Conservation (phyloP, 2,113 vertebrate genomes). For the Takifugu flavidus region DNA sequence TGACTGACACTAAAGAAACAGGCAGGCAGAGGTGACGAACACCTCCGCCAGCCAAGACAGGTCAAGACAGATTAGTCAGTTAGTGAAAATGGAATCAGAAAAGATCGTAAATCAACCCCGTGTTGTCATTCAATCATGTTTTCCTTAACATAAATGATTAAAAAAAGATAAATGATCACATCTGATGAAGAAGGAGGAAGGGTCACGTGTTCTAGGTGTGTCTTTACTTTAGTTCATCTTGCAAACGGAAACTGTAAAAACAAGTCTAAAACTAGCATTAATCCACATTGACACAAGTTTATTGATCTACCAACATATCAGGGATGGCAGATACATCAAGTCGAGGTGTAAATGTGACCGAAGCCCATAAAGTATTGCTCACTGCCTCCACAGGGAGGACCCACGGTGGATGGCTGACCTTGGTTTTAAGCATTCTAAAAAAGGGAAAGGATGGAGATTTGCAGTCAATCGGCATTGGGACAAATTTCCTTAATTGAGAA, state of each 20-base stretch:
- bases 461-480: too few species aligned
- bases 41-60: slow-evolving; percentile 7
- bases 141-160: slow-evolving; percentile 7
- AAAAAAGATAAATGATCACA: neutral
- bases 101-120: neutral
- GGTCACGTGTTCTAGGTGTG: neutral
- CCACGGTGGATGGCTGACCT: too few species aligned
- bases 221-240: neutral
- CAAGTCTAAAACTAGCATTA: too few species aligned
- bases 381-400: too few species aligned
- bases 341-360: too few species aligned
- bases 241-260: neutral
- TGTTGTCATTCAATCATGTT: slow-evolving; percentile 20
- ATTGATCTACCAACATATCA: slow-evolving; percentile 7
- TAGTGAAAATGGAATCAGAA: neutral
- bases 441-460: too few species aligned
- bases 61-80: slow-evolving; percentile 2
- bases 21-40: slow-evolving; percentile 16
- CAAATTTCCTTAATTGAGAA: too few species aligned
- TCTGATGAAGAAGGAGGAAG: neutral
- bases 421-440: too few species aligned
- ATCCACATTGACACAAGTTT: neutral
- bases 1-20: too few species aligned
- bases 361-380: too few species aligned
- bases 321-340: neutral